Evolutionary conservation across 2,113 vertebrate species (phyloP).

Genomic region (Cinclus cinclus): DNA sequence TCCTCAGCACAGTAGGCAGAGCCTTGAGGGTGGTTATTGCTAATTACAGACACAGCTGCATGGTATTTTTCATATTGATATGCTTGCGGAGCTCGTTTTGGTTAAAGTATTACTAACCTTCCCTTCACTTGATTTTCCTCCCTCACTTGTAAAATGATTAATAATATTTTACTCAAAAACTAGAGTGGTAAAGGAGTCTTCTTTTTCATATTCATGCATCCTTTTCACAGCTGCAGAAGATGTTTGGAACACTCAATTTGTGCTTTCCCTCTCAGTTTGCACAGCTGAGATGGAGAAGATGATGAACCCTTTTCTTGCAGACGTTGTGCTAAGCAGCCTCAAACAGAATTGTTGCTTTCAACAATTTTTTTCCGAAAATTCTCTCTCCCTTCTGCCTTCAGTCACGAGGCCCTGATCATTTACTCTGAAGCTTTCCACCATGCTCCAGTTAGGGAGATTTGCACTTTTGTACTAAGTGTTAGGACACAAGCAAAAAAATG

Average conservation of each 20-base stretch:
- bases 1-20: not conserved
- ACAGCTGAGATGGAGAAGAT: not conserved
- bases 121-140: not conserved
- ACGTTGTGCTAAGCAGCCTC: not conserved
- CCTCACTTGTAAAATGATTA: not conserved
- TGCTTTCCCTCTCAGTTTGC: not conserved
- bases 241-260: not conserved
- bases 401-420: not conserved
- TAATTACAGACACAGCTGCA: not conserved
- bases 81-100: not conserved
- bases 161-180: not conserved
- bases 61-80: not conserved
- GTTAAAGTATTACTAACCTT: not conserved
- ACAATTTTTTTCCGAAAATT: not conserved
- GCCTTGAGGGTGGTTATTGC: not conserved
- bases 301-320: not conserved
- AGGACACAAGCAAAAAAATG: not conserved
- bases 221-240: not conserved
- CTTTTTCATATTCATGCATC: not conserved
- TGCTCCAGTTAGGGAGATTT: not conserved
- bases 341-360: not conserved
- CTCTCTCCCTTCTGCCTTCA: not conserved
- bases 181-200: not conserved
- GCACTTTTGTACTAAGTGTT: not conserved
- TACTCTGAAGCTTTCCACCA: not conserved